Conservation (phyloP, 2,113 vertebrate species). For the Parus major region DNA sequence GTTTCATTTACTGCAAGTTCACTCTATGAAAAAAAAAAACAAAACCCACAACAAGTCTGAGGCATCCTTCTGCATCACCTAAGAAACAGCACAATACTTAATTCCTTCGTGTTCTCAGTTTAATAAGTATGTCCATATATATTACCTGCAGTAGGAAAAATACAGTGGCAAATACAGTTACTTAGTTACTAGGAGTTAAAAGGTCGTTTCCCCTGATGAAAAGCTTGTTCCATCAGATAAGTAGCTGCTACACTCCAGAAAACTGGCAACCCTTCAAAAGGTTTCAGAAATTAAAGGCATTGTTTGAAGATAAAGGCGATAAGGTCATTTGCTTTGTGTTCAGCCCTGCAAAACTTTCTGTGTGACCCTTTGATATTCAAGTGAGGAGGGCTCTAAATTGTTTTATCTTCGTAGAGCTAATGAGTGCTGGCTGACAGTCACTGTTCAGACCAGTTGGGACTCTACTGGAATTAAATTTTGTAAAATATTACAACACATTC, state of each 20-base stretch:
- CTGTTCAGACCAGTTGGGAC: not conserved
- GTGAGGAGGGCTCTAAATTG: conserved; percentile 26
- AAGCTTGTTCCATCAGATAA: conserved; percentile 53
- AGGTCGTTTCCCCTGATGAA: conserved; percentile 47
- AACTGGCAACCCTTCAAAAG: conserved; percentile 64
- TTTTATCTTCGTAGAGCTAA: conserved; percentile 38
- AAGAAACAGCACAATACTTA: not conserved
- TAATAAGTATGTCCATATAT: not conserved
- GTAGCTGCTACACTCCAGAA: conserved; percentile 17
- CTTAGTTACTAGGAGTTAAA: conserved; percentile 47
- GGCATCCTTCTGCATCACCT: not conserved
- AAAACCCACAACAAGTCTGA: not conserved
- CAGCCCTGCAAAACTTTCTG: conserved; percentile 44
- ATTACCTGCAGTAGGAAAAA: conserved; percentile 31
- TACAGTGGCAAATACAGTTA: conserved; percentile 18
- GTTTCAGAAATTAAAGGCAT: conserved; percentile 49
- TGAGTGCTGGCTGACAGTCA: not conserved
- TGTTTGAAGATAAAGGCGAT: conserved; percentile 68
- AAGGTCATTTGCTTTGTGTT: conserved; percentile 42
- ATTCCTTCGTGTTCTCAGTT: not conserved
- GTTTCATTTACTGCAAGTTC: not conserved
- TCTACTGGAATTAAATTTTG: not conserved
- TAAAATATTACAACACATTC: not conserved
- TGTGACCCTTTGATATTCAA: conserved; percentile 65
- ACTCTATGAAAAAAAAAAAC: not conserved